Percentiles rank a stretch among this genome's conserved stretches.
Evolutionary conservation across 2,797 vertebrate species (phyloP).

Genomic region (Rachycentron canadum): DNA sequence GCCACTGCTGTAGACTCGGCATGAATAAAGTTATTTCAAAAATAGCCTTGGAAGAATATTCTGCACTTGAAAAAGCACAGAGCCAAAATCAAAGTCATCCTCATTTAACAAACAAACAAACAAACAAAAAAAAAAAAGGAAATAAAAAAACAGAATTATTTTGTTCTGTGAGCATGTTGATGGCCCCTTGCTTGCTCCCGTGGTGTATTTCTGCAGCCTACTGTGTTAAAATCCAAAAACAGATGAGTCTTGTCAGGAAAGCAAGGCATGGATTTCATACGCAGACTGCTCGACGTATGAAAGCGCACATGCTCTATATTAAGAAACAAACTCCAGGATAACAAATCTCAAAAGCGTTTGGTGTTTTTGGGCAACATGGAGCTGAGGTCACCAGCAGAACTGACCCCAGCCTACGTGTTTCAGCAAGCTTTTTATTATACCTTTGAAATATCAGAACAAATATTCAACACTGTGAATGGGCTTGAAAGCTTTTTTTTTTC

Average conservation of each 20-base stretch:
- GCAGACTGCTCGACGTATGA: background rate
- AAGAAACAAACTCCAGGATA: constrained; percentile 6
- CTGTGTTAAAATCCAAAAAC: background rate
- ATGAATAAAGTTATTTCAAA: constrained; percentile 51
- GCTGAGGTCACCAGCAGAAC: background rate
- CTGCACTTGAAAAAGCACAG: constrained; percentile 31
- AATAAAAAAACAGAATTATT: background rate
- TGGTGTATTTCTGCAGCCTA: background rate
- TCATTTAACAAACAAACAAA: constrained; percentile 13
- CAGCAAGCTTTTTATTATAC: constrained; percentile 23
- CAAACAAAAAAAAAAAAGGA: too few relatives aligned
- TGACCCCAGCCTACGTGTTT: constrained; percentile 31
- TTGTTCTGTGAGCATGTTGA: constrained; percentile 10
- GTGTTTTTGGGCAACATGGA: constrained; percentile 35
- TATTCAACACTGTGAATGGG: constrained; percentile 14
- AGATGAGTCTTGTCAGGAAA: constrained; percentile 19
- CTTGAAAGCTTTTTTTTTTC: background rate
- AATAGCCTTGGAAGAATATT: constrained; percentile 53
- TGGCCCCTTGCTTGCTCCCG: background rate
- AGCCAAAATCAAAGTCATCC: constrained; percentile 36
- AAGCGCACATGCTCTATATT: background rate
- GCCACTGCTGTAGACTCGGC: constrained; percentile 31
- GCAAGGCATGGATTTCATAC: constrained; percentile 13
- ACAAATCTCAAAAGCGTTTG: constrained; percentile 9
- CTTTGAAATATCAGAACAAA: constrained; percentile 27